Evolutionary conservation across 2,113 vertebrate genomes (phyloP).

Genomic region (Rhea pennata): DNA sequence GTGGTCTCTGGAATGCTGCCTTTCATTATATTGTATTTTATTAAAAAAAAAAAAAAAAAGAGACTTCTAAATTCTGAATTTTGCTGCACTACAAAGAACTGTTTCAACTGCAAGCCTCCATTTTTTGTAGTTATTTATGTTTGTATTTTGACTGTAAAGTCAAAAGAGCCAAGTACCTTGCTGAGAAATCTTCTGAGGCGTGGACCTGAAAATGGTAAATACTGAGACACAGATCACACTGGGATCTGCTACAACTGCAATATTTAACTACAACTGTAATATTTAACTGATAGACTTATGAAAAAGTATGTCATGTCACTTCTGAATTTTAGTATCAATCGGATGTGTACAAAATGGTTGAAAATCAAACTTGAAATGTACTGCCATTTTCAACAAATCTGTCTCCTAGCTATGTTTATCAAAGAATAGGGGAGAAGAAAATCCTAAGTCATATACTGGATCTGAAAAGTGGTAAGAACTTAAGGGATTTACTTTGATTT

Average conservation of each 20-base stretch:
- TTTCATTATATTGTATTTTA: background rate
- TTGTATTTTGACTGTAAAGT: background rate
- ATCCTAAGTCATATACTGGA: background rate
- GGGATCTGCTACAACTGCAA: background rate
- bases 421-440: background rate
- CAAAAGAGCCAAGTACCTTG: background rate
- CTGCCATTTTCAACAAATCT: background rate
- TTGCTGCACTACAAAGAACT: background rate
- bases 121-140: background rate
- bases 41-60: background rate
- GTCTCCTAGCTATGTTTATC: background rate
- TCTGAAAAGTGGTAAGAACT: background rate
- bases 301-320: background rate
- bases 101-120: background rate
- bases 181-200: background rate
- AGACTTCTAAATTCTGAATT: background rate
- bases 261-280: background rate
- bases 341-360: background rate
- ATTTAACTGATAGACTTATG: background rate
- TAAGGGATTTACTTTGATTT: slow-evolving; percentile 40
- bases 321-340: background rate
- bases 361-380: slow-evolving; percentile 32
- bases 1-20: background rate
- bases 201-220: background rate
- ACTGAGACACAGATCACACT: background rate